A percentile compares a stretch with the other conserved stretches of the same genome.
These are phyloP conservation scores for Drosophila carrolli DNA, from an alignment of 1,140 invertebrate species.

Conservation along the genomic window DNA sequence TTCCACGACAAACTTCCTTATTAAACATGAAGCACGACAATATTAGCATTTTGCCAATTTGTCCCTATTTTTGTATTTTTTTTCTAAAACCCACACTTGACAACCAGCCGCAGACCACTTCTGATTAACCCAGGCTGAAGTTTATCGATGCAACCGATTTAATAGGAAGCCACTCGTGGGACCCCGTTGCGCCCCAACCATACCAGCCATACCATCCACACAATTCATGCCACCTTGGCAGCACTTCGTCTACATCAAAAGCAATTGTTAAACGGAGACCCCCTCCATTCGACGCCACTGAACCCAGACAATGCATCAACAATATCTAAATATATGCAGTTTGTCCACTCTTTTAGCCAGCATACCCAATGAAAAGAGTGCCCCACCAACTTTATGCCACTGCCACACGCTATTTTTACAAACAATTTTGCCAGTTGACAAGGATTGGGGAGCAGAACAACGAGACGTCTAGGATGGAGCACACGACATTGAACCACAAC, in stretches of 20 bases:
- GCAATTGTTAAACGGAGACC: conserved; percentile 34
- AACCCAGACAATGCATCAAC: conserved; percentile 60
- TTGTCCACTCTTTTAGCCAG: conserved; percentile 40
- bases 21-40: conserved; percentile 5
- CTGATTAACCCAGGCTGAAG: conserved; percentile 39
- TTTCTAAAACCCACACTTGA: conserved; percentile 13
- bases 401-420: conserved; percentile 81
- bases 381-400: conserved; percentile 57
- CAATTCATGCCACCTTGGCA: conserved; percentile 19
- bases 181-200: background rate
- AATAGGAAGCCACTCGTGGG: conserved; percentile 38
- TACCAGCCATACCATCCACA: background rate
- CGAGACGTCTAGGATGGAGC: conserved; percentile 40
- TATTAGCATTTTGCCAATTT: conserved; percentile 12
- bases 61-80: background rate
- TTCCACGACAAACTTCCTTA: background rate
- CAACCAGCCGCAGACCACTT: conserved; percentile 27
- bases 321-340: conserved; percentile 80
- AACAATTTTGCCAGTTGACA: conserved; percentile 81
- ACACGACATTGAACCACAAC: conserved; percentile 69
- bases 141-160: conserved; percentile 38
- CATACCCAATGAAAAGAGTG: background rate
- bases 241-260: conserved; percentile 38
- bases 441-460: conserved; percentile 54
- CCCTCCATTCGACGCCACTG: conserved; percentile 41